A percentile compares a stretch with the other conserved stretches of the same genome.
Conservation (phyloP, 1,140 invertebrate species). For the Leptonema lineaticorne region DNA sequence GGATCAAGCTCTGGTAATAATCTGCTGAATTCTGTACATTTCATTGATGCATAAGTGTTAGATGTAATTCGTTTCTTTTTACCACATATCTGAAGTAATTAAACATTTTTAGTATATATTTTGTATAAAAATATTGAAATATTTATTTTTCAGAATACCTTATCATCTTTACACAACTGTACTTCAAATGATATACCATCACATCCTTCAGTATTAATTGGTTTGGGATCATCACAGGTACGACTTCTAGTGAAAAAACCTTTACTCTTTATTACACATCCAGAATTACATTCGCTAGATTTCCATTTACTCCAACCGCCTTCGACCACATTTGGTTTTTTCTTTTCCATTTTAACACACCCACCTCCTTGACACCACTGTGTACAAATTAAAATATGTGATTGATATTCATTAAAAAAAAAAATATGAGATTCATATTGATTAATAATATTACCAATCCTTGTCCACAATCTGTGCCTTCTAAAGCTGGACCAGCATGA, state of each 20-base stretch:
- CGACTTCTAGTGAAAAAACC: conserved; percentile 59
- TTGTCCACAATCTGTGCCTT: conserved; percentile 71
- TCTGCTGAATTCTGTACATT: conserved; percentile 63
- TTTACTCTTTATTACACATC: conserved; percentile 64
- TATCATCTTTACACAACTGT: conserved; percentile 64
- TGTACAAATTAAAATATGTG: conserved; percentile 12
- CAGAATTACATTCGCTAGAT: conserved; percentile 62
- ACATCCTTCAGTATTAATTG: conserved; percentile 59
- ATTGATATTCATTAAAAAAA: background rate
- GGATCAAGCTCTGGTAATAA: conserved; percentile 61
- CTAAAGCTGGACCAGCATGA: conserved; percentile 74
- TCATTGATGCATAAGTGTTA: conserved; percentile 60
- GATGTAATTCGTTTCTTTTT: conserved; percentile 57
- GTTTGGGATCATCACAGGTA: conserved; percentile 58
- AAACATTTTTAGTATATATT: background rate
- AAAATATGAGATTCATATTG: background rate
- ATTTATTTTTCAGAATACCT: conserved; percentile 48
- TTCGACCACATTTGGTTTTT: conserved; percentile 45
- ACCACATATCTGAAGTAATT: conserved; percentile 56
- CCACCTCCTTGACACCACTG: conserved; percentile 69
- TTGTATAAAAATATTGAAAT: conserved; percentile 4
- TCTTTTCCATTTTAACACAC: conserved; percentile 52
- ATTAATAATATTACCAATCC: conserved; percentile 55
- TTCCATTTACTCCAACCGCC: conserved; percentile 68
- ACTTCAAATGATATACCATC: conserved; percentile 64